Evolutionary conservation across 2,888 invertebrate species (phyloP), one percentile per base, ranked within the genome.

Genomic region (Flabesymbios commensalis): DNA sequence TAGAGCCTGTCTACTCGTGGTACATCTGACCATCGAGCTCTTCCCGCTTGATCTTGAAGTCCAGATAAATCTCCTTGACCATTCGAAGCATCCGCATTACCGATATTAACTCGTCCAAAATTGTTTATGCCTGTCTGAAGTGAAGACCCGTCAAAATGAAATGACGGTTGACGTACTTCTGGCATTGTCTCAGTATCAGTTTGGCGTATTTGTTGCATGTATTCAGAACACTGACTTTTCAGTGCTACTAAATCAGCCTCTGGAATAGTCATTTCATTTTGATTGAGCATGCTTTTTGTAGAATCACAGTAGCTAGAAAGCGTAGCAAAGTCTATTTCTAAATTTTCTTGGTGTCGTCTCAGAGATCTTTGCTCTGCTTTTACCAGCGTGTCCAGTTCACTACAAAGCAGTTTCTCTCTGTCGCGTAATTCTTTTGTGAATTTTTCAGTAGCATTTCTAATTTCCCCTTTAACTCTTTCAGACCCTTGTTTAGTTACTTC

Each of bases 271-370:
- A 22, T 28, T 3, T 49, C 36, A 19, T 17, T 45, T 45, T 26
- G 41, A 24, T 59, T 53, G 5, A 65, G 48, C 31, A 59, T 19
- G 17, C 54, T 32, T 43, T 69, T 69, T 0, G 76, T 74, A 3
- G 78, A 75, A 83, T 97, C 96, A 85, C 96, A 96, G 84, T 97
- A 98, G 81, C 95, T 94, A 78, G 90, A 89, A 76, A 98, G 94
- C 84, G 97, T 98, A 72, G 90, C 89, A 79, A 96, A 90, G 85
- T 99, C 98, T 81, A 91, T 88, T 82, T 96, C 95, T 74, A 98
- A 86, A 84, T 94, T 95, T 83, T 94, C 94, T 84, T 94, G 94
- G 55, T 96, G 87, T 70, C 91, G 89, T 59, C 90, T 90, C 65
- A 96, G 86, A 75, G 91, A 71, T 32, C 93, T 88, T 75, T 92